Conservation (phyloP, 2,888 invertebrate genomes). For the Sarcophaga caerulescens region DNA sequence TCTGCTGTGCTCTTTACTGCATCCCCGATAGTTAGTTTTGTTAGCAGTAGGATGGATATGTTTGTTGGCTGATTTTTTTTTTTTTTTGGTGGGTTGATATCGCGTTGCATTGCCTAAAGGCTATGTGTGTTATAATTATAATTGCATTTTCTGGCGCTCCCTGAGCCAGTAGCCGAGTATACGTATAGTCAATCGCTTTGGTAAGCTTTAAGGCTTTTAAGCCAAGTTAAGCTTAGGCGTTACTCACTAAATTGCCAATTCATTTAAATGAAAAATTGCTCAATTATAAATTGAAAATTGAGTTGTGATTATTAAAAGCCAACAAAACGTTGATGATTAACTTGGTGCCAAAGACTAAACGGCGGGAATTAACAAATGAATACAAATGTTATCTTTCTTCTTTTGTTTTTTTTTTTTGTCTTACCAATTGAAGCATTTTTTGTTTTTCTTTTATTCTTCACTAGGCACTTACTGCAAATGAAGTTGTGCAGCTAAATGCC, state of each 20-base stretch:
- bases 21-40: too few species aligned
- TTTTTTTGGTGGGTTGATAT: slow-evolving; percentile 64
- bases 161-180: slow-evolving; percentile 40
- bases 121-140: slow-evolving; percentile 80
- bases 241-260: slow-evolving; percentile 78
- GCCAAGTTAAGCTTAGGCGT: slow-evolving; percentile 70
- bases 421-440: slow-evolving; percentile 10
- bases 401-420: background rate
- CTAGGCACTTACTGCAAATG: too few species aligned
- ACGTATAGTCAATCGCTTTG: slow-evolving; percentile 9
- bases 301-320: slow-evolving; percentile 68
- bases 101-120: slow-evolving; percentile 70
- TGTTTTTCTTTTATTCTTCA: background rate
- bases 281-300: slow-evolving; percentile 75
- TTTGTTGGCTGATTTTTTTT: background rate
- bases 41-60: background rate
- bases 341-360: slow-evolving; percentile 44
- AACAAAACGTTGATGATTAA: slow-evolving; percentile 65
- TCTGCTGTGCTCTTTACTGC: background rate
- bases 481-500: background rate
- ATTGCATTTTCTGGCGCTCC: slow-evolving; percentile 75
- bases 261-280: slow-evolving; percentile 80
- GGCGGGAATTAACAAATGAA: slow-evolving; percentile 67
- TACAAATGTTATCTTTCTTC: slow-evolving; percentile 49
- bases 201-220: slow-evolving; percentile 9